These are phyloP conservation scores for Bombus huntii DNA, from an alignment of 1,140 invertebrate species.

Conservation along the genomic window DNA sequence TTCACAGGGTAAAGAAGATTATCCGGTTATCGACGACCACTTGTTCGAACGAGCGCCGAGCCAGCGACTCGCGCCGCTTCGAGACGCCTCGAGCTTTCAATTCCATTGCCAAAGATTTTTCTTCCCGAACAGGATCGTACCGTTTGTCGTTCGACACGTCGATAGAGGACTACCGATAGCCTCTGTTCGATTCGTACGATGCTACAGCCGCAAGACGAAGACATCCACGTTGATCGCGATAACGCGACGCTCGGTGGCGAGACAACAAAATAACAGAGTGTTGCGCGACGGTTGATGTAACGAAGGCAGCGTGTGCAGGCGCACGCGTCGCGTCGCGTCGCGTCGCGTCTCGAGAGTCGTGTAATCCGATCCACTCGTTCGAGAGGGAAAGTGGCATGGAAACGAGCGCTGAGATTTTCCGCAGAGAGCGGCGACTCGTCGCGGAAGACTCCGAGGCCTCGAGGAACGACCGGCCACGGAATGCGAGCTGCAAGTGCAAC, in stretches of 20 bases:
- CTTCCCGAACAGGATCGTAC: too few species aligned
- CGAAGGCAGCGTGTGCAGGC: neutral
- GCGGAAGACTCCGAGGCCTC: neutral
- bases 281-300: neutral
- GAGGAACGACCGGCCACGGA: slow-evolving; percentile 20
- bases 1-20: slow-evolving; percentile 43
- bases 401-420: slow-evolving; percentile 26
- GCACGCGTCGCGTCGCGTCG: neutral
- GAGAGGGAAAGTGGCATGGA: slow-evolving; percentile 40
- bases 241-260: too few species aligned
- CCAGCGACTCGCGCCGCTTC: too few species aligned
- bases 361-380: neutral
- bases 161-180: neutral
- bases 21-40: slow-evolving; percentile 50
- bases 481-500: slow-evolving; percentile 46
- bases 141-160: neutral
- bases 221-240: too few species aligned
- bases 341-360: neutral
- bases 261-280: neutral
- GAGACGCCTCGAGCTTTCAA: neutral
- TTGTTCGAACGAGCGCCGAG: slow-evolving; percentile 6
- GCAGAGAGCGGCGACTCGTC: neutral
- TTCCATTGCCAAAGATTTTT: neutral
- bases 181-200: too few species aligned
- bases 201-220: too few species aligned